Evolutionary conservation across 2,797 vertebrate genomes (phyloP).

Genomic region (Chrosomus eos): DNA sequence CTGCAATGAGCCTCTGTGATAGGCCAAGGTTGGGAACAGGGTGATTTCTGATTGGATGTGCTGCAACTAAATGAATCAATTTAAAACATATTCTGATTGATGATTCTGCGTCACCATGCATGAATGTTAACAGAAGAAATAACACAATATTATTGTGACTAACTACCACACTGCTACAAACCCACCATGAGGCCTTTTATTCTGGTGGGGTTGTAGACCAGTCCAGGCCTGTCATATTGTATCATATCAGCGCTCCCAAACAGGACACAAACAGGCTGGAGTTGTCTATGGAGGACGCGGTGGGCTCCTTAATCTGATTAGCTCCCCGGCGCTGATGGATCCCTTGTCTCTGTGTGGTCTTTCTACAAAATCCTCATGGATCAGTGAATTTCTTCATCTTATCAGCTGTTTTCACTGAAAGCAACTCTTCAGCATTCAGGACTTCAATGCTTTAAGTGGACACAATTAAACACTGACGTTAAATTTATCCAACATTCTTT

Average conservation of each 20-base stretch:
- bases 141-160: not conserved
- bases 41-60: not conserved
- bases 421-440: not conserved
- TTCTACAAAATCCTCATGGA: slow-evolving; percentile 17
- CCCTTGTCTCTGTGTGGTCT: slow-evolving; percentile 12
- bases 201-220: not conserved
- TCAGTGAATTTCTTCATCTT: not conserved
- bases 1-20: not conserved
- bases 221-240: not conserved
- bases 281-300: not conserved
- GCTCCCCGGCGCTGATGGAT: not conserved
- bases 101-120: not conserved
- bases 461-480: not conserved
- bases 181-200: not conserved
- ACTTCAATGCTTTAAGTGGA: not conserved
- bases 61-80: not conserved
- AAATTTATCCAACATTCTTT: not conserved
- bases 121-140: not conserved
- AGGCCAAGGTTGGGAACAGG: not conserved
- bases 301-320: slow-evolving; percentile 37
- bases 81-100: not conserved
- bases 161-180: not conserved
- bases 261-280: not conserved
- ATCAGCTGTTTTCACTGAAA: slow-evolving; percentile 7
- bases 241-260: slow-evolving; percentile 1